Conservation (phyloP, 2,888 invertebrate species). For the Lycaena phlaeas region DNA sequence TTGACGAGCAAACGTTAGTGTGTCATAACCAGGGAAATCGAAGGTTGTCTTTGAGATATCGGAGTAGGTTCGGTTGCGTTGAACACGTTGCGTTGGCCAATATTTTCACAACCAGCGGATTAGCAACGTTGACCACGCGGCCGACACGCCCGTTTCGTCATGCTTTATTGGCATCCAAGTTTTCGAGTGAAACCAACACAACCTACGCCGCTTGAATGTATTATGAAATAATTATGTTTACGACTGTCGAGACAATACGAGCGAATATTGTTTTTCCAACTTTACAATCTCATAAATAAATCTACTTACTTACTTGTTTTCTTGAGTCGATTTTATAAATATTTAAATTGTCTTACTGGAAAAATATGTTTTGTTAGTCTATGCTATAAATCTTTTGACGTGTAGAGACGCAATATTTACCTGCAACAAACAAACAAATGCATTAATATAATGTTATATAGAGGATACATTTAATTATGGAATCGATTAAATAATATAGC, state of each 20-base stretch:
- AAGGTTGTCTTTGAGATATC: constrained; percentile 32
- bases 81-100: constrained; percentile 41
- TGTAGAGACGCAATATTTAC: constrained; percentile 32
- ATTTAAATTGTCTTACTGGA: no score
- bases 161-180: constrained; percentile 5
- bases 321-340: no score
- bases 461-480: constrained; percentile 21
- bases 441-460: constrained; percentile 28
- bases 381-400: no score
- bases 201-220: constrained; percentile 3
- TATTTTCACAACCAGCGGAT: constrained; percentile 55
- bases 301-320: no score
- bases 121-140: constrained; percentile 38
- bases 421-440: constrained; percentile 33
- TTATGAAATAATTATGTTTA: neutral
- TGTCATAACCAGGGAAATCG: constrained; percentile 54
- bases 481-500: constrained; percentile 25
- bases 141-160: constrained; percentile 10
- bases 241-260: constrained; percentile 2
- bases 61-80: constrained; percentile 21
- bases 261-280: no score
- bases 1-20: constrained; percentile 44
- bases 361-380: no score
- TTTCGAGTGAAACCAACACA: constrained; percentile 7
- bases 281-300: no score